Base-by-base conservation (phyloP, 37 sponge, comb jelly and placozoan species). In the Diacarnus erythraeanus region DNA sequence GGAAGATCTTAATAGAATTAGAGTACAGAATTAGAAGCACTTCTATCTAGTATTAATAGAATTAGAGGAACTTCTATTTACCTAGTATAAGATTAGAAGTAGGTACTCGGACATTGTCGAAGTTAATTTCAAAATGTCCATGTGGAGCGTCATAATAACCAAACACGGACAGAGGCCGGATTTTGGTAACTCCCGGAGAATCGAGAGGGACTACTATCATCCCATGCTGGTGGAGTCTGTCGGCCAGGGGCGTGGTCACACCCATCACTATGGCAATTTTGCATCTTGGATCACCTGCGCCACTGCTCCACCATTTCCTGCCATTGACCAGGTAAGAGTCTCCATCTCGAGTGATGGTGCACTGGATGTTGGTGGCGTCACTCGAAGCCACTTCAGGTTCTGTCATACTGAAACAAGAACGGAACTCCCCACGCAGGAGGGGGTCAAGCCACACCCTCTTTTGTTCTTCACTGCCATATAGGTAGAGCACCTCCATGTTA, bases 261-360 rank as follows among this genome's bases (percentile, higher is more conserved):
- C 76, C 84, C 69, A 95, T 95, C 65, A 92, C 83, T 1, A 95
- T 86, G 57, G 90, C 80, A 57, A 95, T 64, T 80, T 72, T 78
- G 69, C 96, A 95, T 0, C 94, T 23, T 1, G 95, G 92, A 74
- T 97, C 95, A 18, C 94, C 90, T 29, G 95, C 95, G 21, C 93
- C 93, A 78, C 85, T 84, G 71, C 80, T 94, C 94, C 94, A 97
- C 94, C 94, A 97, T 80, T 97, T 97, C 5, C 71, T 38, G 18
- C 97, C 97, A 82, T 94, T 94, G 69, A 97, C 83, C 26, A 93
- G 74, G 59, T 91, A 97, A 0, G 74, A 51, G 57, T 74, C 69
- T 1, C 92, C 92, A 57, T 85, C 82, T 3, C 84, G 80, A 1
- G 42, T 41, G 69, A 94, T 91, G 27, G 87, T 64, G 58, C 78